These are phyloP conservation scores for Halcyon senegalensis DNA, from an alignment of 2,113 vertebrate genomes.

Conservation along the genomic window DNA sequence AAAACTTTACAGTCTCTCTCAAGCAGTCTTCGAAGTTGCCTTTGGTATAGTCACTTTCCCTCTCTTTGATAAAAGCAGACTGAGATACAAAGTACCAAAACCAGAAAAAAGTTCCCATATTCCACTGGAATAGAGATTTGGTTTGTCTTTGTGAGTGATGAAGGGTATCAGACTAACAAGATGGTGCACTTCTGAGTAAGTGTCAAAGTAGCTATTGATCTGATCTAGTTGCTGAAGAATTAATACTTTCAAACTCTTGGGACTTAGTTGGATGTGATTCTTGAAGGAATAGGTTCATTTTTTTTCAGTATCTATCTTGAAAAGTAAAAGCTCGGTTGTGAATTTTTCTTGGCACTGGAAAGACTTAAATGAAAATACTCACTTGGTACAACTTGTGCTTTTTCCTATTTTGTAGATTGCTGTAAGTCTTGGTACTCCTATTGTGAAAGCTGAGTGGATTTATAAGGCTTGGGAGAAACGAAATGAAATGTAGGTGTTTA, in stretches of 20 bases:
- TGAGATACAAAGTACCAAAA: not conserved
- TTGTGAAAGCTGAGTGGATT: constrained; percentile 94
- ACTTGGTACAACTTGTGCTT: not conserved
- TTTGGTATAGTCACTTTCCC: not conserved
- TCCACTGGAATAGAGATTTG: not conserved
- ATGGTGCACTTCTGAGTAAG: not conserved
- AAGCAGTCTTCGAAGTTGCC: not conserved
- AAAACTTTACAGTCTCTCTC: not conserved
- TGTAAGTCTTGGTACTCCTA: constrained; percentile 94
- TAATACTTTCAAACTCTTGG: not conserved
- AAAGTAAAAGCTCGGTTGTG: not conserved
- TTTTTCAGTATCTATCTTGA: not conserved
- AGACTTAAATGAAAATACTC: not conserved
- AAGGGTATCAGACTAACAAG: not conserved
- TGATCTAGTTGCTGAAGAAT: not conserved
- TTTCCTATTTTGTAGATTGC: constrained; percentile 82
- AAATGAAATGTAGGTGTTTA: constrained; percentile 84
- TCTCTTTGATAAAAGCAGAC: not conserved
- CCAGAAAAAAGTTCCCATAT: not conserved
- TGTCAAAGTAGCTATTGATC: not conserved
- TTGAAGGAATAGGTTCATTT: not conserved
- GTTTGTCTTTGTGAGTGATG: not conserved
- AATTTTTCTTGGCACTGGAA: not conserved
- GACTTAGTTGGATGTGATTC: not conserved
- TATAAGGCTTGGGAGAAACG: constrained; percentile 91